A percentile compares a stretch with the other conserved stretches of the same genome.
phyloP scores from a whole-genome alignment of 2,113 vertebrate species.

The Syngnathus typhle region DNA sequence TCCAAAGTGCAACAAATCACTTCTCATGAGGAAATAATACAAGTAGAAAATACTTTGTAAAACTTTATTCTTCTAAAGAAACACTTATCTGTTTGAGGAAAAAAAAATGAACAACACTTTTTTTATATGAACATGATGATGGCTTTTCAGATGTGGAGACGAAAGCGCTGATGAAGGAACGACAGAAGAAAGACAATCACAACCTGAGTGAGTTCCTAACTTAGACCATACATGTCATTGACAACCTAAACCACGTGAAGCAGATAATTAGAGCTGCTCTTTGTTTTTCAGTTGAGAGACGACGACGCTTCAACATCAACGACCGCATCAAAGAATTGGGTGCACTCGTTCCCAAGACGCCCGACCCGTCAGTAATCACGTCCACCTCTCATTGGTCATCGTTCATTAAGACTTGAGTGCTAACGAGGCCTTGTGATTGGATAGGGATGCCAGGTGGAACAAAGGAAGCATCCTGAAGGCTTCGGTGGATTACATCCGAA shows the following conservation, averaged over 20 bases:
- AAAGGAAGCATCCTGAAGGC: constrained; percentile 93
- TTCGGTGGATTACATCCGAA: constrained; percentile 93
- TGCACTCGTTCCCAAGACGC: constrained; percentile 83
- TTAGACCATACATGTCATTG: background rate
- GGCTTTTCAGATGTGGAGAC: constrained; percentile 56
- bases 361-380: constrained; percentile 79
- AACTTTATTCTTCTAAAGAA: background rate
- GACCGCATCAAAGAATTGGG: constrained; percentile 91
- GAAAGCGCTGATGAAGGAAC: constrained; percentile 76
- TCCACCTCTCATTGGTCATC: background rate
- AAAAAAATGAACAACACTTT: background rate
- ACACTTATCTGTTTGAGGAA: background rate
- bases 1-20: background rate
- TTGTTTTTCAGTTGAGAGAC: constrained; percentile 76
- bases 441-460: constrained; percentile 91
- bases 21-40: background rate
- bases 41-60: background rate
- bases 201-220: constrained; percentile 80
- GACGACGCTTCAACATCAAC: constrained; percentile 90
- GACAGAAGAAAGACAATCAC: constrained; percentile 93
- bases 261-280: background rate
- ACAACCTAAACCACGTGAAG: background rate
- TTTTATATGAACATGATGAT: background rate
- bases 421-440: constrained; percentile 40
- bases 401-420: background rate